Conservation (phyloP, 2,888 invertebrate genomes). For the Sericinus montela region DNA sequence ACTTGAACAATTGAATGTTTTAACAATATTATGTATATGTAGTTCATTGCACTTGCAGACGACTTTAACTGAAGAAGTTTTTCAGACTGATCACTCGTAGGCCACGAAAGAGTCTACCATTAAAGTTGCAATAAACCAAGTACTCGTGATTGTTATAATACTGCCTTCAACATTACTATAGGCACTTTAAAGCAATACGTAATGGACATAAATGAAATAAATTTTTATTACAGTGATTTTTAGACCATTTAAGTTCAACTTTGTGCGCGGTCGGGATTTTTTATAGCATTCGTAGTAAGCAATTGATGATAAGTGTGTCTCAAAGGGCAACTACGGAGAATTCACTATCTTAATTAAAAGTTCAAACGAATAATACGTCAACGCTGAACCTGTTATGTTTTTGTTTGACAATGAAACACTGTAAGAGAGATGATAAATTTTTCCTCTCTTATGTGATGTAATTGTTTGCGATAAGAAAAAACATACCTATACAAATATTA, state of each 20-base stretch:
- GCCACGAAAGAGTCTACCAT: no score
- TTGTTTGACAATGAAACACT: slow-evolving; percentile 18
- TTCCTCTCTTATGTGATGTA: neutral
- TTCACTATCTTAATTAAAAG: slow-evolving; percentile 19
- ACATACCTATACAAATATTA: neutral
- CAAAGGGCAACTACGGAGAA: slow-evolving; percentile 38
- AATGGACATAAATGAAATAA: no score
- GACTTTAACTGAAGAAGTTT: no score
- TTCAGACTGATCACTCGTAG: no score
- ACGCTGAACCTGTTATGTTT: slow-evolving; percentile 20
- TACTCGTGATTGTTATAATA: no score
- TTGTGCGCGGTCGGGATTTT: slow-evolving; percentile 18
- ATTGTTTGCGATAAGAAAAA: slow-evolving; percentile 1
- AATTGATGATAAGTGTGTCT: slow-evolving; percentile 39
- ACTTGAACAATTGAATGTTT: no score
- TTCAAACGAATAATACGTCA: slow-evolving; percentile 38
- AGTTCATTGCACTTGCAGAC: no score
- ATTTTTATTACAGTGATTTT: neutral
- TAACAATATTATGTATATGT: no score
- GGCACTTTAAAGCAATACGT: no score
- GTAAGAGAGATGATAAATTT: slow-evolving; percentile 8
- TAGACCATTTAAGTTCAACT: neutral
- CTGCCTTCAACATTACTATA: no score
- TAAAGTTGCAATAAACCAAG: no score
- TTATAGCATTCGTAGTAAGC: slow-evolving; percentile 32